Evolutionary conservation across 2,113 vertebrate genomes (phyloP).

Genomic region (Poeciliopsis occidentalis): DNA sequence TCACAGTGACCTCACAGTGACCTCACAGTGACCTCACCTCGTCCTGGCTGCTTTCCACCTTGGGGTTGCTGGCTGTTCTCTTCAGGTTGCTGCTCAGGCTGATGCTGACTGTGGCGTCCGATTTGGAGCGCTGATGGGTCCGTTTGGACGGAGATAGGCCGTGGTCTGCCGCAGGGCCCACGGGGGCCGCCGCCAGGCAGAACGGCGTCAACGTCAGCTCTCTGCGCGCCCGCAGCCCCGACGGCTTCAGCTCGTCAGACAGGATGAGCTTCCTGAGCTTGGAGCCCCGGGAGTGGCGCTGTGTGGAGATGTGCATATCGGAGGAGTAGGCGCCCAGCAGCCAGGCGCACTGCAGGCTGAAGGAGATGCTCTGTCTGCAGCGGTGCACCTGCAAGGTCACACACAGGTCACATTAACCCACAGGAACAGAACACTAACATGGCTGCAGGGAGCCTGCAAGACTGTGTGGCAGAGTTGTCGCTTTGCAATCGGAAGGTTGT

Average conservation of each 20-base stretch:
- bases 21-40: constrained; percentile 78
- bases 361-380: constrained; percentile 95
- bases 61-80: constrained; percentile 95
- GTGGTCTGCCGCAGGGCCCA: constrained; percentile 73
- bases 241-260: constrained; percentile 92
- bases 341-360: constrained; percentile 92
- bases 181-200: constrained; percentile 35
- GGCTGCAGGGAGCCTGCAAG: too few relatives aligned
- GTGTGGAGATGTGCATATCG: constrained; percentile 98
- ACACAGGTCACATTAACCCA: neutral
- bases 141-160: constrained; percentile 91
- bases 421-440: neutral
- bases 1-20: neutral
- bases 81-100: constrained; percentile 95
- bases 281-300: constrained; percentile 92
- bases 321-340: constrained; percentile 93
- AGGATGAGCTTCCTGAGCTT: constrained; percentile 93
- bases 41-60: constrained; percentile 91
- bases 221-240: constrained; percentile 75
- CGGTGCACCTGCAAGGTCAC: constrained; percentile 82
- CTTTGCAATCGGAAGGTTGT: too few relatives aligned
- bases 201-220: constrained; percentile 72
- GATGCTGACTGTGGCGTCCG: constrained; percentile 91
- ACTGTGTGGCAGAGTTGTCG: too few relatives aligned
- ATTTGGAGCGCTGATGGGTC: constrained; percentile 97